Conservation (phyloP, 2,797 vertebrate genomes). For the Syndactyla subalaris region DNA sequence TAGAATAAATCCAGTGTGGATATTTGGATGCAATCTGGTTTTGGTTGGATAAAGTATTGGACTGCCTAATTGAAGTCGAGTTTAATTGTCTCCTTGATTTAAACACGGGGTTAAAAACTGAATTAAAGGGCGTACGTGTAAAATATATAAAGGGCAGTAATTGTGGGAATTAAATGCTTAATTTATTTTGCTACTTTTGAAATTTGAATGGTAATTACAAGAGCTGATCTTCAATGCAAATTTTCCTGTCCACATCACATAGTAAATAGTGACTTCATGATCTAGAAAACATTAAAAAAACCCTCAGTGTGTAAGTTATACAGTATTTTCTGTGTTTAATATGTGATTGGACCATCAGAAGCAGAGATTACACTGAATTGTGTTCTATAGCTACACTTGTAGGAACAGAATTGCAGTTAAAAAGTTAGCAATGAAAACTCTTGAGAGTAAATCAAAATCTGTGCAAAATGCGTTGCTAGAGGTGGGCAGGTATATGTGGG, state of each 20-base stretch:
- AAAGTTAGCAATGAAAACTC: not conserved
- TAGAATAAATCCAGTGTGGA: not conserved
- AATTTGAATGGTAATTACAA: not conserved
- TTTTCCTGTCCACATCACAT: not conserved
- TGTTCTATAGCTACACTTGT: not conserved
- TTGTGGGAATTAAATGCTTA: not conserved
- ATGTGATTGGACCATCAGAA: not conserved
- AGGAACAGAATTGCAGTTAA: not conserved
- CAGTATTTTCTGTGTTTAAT: not conserved
- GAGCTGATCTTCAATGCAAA: not conserved
- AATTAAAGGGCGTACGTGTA: not conserved
- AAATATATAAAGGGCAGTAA: not conserved
- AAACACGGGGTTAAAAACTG: not conserved
- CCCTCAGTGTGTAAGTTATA: not conserved
- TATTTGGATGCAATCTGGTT: too few relatives aligned
- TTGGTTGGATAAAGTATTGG: too few relatives aligned
- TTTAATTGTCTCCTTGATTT: not conserved
- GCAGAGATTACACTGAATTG: slow-evolving; percentile 7
- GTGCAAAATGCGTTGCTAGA: not conserved
- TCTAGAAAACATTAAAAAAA: not conserved
- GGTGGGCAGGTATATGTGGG: not conserved
- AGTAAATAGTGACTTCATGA: not conserved
- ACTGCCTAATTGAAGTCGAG: not conserved
- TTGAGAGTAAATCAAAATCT: not conserved
- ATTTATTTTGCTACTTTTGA: not conserved